Base-by-base conservation (phyloP, 2,888 invertebrate genomes). In the Lycaena phlaeas region DNA sequence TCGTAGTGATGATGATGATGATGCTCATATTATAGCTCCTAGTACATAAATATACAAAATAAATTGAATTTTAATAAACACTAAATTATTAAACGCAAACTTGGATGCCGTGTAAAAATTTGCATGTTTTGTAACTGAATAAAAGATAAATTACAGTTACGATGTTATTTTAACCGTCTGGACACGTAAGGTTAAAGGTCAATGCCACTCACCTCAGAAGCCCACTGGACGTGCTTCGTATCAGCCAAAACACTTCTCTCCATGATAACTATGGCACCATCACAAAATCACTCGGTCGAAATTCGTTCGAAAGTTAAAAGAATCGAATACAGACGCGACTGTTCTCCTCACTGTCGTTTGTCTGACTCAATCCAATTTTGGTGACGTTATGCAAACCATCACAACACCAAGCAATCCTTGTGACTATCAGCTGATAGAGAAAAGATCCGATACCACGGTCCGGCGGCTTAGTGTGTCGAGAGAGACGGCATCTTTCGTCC, bases 201-300 rank as follows among this genome's bases (percentile, higher is more conserved):
- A 44, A 43, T 26, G 36, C 14, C 41, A 50, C 82, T 82, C 47
- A 84, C 82, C 57, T 81, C 70, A 51, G 79, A 72, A 58, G 78
- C 79, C 82, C 82, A 84, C 49, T 74, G 77, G 48, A 84, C 77
- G 56, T 78, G 78, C 48, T 66, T 69, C 46, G 74, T 61, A 47
- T 62, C 69, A 53, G 78, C 79, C 61, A 79, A 67, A 64, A 79
- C 69, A 71, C 82, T 82, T 62, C 69, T 68, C 68, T 82, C 82
- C 82, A 82, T 84, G 64, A 57, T 76, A 64, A 51, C 44, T 57
- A 78, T 56, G 57, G 61, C 75, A 72, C 65, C 75, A 81, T 79
- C 78, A 45, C 60, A 58, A 56, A 46, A 58, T 61, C 61, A 57
- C 60, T 59, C 51, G 60, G 46, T 54, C 63, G 66, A 61, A 62